Evolutionary conservation across 2,888 invertebrate species (phyloP), one percentile per base, ranked within the genome.

Genomic region (Drosophila histrio): DNA sequence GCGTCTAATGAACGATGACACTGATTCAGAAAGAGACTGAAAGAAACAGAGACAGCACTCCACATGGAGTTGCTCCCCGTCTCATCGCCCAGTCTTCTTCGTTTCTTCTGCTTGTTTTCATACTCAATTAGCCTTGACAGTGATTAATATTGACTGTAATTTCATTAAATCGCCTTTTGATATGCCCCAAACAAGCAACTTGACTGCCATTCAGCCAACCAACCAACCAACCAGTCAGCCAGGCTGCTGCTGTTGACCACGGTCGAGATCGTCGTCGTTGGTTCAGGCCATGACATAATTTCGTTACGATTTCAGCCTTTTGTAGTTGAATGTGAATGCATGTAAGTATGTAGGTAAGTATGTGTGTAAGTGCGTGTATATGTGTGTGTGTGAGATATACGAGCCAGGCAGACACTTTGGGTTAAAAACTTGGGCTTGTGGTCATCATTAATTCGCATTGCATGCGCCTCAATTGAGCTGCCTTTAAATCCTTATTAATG

Each of bases 81-180:
- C 49, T 19, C 22, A 32, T 47, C 46, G n/a, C n/a, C n/a, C n/a
- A n/a, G n/a, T 43, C 36, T 4, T 3, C 28, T 22, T 39, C 43
- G 47, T 56, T 58, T 53, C 34, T 58, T 57, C 50, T 24, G 68
- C 77, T 65, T 79, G 77, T 78, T 73, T 88, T 83, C 76, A 83
- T 85, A 86, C 84, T 83, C 87, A 84, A 84, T 85, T 85, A 87
- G 87, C 78, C 64, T 53, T 78, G 88, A 88, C 84, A 80, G 73
- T 88, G 84, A 86, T 88, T 86, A 86, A 86, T 85, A 88, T 77
- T 80, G 88, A 86, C 76, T 80, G 80, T 84, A 80, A 80, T 85
- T 86, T 85, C 73, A 77, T 85, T 86, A 78, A 88, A 85, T 76
- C 73, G 88, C 79, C 73, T 86, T 86, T 78, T 78, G 84, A 88